A percentile compares a stretch with the other conserved stretches of the same genome.
Conservation (phyloP, 2,888 invertebrate species). For the Coecobrya sp. region DNA sequence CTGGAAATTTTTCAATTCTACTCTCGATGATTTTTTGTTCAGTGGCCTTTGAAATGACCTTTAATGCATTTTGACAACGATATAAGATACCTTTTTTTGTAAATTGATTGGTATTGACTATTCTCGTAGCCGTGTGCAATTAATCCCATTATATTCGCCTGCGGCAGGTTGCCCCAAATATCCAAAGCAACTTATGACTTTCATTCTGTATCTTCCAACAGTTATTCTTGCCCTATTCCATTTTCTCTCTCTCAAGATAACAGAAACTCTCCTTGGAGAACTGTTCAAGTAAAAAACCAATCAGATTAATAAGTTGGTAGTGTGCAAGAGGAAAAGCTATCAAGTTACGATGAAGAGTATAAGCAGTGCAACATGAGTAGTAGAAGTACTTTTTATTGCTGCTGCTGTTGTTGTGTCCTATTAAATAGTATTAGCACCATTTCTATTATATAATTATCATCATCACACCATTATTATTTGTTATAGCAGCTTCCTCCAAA, state of each 20-base stretch:
- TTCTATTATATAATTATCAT: constrained; percentile 8
- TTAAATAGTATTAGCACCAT: background rate
- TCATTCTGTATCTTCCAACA: background rate
- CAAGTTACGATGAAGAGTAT: constrained; percentile 21
- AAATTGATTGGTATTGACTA: background rate
- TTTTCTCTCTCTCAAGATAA: background rate
- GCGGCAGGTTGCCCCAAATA: constrained; percentile 16
- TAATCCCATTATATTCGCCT: constrained; percentile 28
- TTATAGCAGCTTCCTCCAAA: constrained; percentile 30
- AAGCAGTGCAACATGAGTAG: background rate
- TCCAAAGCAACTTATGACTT: background rate
- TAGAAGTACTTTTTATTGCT: too few species aligned
- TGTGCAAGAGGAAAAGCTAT: background rate
- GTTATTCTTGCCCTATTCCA: background rate
- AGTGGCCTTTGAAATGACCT: constrained; percentile 18
- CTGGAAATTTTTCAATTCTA: background rate
- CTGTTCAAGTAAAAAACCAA: constrained; percentile 53
- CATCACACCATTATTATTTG: background rate
- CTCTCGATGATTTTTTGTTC: background rate
- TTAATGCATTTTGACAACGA: constrained; percentile 25
- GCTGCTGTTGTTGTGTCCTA: background rate
- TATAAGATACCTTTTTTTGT: background rate
- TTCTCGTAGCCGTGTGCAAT: constrained; percentile 14
- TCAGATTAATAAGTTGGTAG: constrained; percentile 56
- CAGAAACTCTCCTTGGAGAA: background rate